Evolutionary conservation across 2,797 vertebrate genomes (phyloP), one percentile per base, ranked within the genome.

Genomic region (Toxotes lorentzi): DNA sequence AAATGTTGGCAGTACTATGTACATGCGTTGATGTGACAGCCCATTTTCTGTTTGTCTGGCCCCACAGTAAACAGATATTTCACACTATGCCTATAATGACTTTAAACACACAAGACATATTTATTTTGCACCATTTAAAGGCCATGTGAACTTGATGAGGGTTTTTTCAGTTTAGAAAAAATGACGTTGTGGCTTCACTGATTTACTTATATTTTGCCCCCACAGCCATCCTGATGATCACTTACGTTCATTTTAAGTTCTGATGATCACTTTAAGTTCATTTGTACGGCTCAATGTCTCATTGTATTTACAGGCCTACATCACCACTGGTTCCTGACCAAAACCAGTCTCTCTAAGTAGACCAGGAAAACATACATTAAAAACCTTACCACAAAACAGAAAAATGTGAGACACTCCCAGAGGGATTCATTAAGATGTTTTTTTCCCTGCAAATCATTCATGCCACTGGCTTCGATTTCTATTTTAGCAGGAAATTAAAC

Each of bases 1-100:
- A 47, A 53, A 80, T 21, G 2, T 16, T 54, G 41, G 63, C 12
- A 34, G 56, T 21, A 30, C 19, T 66, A 51, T n/a, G 17, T 17
- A 12, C 32, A 51, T 53, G 64, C 38, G 19, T 41, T 38, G 21
- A 67, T 34, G 17, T 74, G 30, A 48, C 23, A 38, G 17, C 38
- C 3, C 1, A 10, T 40, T 50, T 10, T 48, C 43, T 53, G 38
- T 62, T 57, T 54, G 60, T 60, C n/a, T 17, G 24, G 6, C n/a
- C n/a, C 14, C 16, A 12, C 2, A 53, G 34, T 67, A 35, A 62
- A n/a, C 9, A 62, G 27, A 11, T 62, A 16, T 73, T 80, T 73
- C 50, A 76, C 56, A 66, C 50, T n/a, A 43, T 16, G 27, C 9
- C 50, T 2, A 27, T 5, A 78, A 70, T 23, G 34, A 23, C 24